These are phyloP conservation scores for Huso huso DNA, from an alignment of 2,797 vertebrate species.

Conservation along the genomic window DNA sequence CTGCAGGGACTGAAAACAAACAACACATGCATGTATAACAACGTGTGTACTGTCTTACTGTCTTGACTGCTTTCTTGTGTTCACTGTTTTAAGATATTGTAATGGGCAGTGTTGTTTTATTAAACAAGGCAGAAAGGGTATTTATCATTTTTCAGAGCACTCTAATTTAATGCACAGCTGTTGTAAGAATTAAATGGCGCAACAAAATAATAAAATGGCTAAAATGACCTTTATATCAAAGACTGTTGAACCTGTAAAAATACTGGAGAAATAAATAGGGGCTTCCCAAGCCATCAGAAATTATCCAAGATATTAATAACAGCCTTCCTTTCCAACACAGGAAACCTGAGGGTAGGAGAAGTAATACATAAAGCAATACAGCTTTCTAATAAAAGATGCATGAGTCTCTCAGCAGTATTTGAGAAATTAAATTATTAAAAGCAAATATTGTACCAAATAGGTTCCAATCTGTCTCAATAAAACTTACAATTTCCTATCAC, in stretches of 20 bases:
- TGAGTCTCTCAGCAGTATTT: slow-evolving; percentile 45
- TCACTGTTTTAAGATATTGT: no score
- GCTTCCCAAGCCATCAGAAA: slow-evolving; percentile 19
- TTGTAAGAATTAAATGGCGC: no score
- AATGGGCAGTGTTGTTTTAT: no score
- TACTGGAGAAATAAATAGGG: slow-evolving; percentile 17
- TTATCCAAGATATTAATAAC: slow-evolving; percentile 21
- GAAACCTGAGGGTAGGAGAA: slow-evolving; percentile 12
- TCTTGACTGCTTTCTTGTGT: no score
- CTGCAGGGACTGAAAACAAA: no score
- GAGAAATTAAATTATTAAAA: slow-evolving; percentile 74
- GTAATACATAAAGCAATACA: slow-evolving; percentile 39
- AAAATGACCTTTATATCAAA: no score
- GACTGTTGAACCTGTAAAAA: neutral
- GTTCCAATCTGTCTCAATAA: slow-evolving; percentile 60
- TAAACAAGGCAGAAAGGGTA: no score
- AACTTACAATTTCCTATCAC: slow-evolving; percentile 51
- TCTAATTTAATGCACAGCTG: no score
- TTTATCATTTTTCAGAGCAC: no score
- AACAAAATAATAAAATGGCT: no score
- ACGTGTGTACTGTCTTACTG: no score
- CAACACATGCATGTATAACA: no score
- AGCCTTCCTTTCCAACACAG: slow-evolving; percentile 19
- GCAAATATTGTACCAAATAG: slow-evolving; percentile 66
- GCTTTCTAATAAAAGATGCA: slow-evolving; percentile 61